phyloP scores from a whole-genome alignment of 2,888 invertebrate species.

The Podotricha telesiphe region DNA sequence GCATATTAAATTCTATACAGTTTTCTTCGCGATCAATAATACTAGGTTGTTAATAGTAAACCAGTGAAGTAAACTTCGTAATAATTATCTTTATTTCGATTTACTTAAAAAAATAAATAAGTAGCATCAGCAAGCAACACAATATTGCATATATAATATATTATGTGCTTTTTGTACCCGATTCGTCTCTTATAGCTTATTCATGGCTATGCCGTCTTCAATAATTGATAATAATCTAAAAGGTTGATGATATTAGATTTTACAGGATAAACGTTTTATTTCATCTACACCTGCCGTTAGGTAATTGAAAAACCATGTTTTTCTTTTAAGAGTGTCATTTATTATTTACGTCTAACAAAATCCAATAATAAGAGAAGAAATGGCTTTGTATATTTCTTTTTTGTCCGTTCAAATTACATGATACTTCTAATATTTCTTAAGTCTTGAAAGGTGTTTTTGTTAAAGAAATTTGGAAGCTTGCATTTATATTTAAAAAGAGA shows the following conservation, averaged over 20 bases:
- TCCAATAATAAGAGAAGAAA: conserved; percentile 6
- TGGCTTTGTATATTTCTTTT: background rate
- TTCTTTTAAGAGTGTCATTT: conserved; percentile 11
- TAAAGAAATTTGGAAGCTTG: background rate
- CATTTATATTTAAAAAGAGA: background rate
- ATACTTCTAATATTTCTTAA: conserved; percentile 17
- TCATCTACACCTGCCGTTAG: conserved; percentile 27
- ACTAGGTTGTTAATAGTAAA: too few species aligned
- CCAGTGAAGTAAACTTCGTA: too few species aligned
- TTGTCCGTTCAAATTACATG: background rate
- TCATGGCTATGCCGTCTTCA: background rate
- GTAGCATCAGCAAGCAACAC: too few species aligned
- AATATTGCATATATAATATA: too few species aligned
- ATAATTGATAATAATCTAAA: background rate
- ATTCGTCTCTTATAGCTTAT: background rate
- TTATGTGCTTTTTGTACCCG: background rate
- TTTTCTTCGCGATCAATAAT: too few species aligned
- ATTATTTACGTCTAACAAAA: conserved; percentile 14
- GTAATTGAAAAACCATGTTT: conserved; percentile 37
- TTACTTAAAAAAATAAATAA: too few species aligned
- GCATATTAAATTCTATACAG: too few species aligned
- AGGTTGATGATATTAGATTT: conserved; percentile 11
- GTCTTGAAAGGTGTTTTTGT: conserved; percentile 10
- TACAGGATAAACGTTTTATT: conserved; percentile 32
- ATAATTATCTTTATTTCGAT: too few species aligned